Percentiles rank a stretch among this genome's conserved stretches.
These are phyloP conservation scores for Holacanthella duospinosa DNA, from an alignment of 2,888 invertebrate species.

Conservation along the genomic window DNA sequence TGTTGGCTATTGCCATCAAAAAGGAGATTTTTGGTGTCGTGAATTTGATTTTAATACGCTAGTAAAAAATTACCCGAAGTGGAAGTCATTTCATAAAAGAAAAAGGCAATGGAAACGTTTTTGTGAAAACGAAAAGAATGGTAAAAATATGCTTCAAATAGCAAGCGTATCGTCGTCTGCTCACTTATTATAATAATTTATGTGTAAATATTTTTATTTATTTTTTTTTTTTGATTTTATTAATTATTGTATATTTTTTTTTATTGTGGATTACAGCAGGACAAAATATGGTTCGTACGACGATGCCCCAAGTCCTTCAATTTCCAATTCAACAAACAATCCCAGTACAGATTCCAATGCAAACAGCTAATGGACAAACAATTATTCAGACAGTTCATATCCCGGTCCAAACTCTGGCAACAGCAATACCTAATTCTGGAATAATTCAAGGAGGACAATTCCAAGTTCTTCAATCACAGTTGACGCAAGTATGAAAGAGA, in stretches of 20 bases:
- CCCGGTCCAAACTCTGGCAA: slow-evolving; percentile 67
- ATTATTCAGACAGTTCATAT: slow-evolving; percentile 91
- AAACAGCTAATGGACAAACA: slow-evolving; percentile 77
- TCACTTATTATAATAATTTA: no score
- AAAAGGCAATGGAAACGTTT: no score
- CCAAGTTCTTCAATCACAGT: slow-evolving; percentile 66
- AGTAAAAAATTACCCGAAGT: background rate
- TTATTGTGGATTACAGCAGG: slow-evolving; percentile 42
- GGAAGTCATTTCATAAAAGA: background rate
- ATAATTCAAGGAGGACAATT: slow-evolving; percentile 49
- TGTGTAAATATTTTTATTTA: no score
- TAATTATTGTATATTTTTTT: background rate
- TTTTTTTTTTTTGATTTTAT: no score
- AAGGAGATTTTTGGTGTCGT: background rate
- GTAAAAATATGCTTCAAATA: no score
- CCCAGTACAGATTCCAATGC: slow-evolving; percentile 82
- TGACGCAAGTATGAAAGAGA: slow-evolving; percentile 52
- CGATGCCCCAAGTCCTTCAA: slow-evolving; percentile 51
- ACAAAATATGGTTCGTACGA: slow-evolving; percentile 60
- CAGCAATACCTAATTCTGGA: slow-evolving; percentile 48
- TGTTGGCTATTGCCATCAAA: background rate
- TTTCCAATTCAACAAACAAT: slow-evolving; percentile 66
- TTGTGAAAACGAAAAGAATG: no score
- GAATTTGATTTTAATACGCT: background rate
- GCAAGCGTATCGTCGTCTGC: no score